Evolutionary conservation across 2,888 invertebrate species (phyloP).

Genomic region (Pseudanteris insignis): DNA sequence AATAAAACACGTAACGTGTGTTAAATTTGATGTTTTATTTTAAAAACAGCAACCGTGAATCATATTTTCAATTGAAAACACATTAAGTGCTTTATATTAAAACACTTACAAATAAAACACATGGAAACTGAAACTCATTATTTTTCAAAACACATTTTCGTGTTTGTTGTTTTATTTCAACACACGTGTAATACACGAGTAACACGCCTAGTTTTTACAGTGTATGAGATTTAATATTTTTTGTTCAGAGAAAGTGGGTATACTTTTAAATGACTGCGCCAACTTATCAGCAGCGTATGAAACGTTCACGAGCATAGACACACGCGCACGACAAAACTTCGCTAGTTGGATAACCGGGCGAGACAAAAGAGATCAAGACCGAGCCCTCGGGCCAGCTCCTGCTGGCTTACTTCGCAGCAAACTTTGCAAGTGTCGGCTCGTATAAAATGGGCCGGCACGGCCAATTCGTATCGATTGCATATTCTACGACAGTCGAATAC

Average conservation of each 20-base stretch:
- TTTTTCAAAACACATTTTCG: slow-evolving; percentile 42
- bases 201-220: no score
- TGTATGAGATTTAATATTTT: no score
- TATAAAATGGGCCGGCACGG: slow-evolving; percentile 46
- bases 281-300: slow-evolving; percentile 17
- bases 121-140: no score
- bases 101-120: no score
- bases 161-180: no score
- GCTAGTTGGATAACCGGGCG: slow-evolving; percentile 1
- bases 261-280: slow-evolving; percentile 31
- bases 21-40: no score
- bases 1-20: no score
- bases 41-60: no score
- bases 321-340: slow-evolving; percentile 4
- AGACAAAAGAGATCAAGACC: slow-evolving; percentile 22
- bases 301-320: slow-evolving; percentile 8
- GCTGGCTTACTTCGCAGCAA: slow-evolving; percentile 47
- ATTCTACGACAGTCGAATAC: slow-evolving; percentile 49
- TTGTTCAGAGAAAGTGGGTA: no score
- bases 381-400: slow-evolving; percentile 17
- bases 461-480: slow-evolving; percentile 57
- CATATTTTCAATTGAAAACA: no score
- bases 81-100: no score
- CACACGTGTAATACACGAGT: no score
- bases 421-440: slow-evolving; percentile 46